A percentile compares a stretch with the other conserved stretches of the same genome.
Evolutionary conservation across 2,797 vertebrate genomes (phyloP).

Genomic region (Darevskia mixta): DNA sequence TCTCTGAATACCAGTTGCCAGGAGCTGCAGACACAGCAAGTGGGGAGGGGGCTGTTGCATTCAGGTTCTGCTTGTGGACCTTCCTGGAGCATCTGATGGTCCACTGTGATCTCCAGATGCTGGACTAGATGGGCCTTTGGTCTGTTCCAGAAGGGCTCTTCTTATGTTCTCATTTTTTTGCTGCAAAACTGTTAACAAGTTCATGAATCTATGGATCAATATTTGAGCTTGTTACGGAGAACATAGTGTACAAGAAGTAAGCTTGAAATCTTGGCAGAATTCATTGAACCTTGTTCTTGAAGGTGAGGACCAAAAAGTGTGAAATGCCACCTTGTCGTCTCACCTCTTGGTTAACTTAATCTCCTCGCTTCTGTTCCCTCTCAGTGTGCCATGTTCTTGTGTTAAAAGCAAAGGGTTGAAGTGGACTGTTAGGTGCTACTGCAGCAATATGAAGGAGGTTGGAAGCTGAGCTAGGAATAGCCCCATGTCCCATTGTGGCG

Average conservation of each 20-base stretch:
- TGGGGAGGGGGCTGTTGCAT: no score
- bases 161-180: background rate
- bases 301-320: background rate
- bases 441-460: background rate
- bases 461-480: background rate
- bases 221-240: background rate
- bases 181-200: background rate
- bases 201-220: no score
- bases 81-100: no score
- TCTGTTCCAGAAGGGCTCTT: no score
- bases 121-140: no score
- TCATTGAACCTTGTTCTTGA: background rate
- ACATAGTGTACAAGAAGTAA: background rate
- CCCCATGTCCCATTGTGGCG: background rate
- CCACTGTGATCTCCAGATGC: no score
- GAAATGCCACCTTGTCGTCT: background rate
- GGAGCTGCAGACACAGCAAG: no score
- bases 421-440: background rate
- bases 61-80: no score
- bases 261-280: background rate
- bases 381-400: background rate
- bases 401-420: background rate
- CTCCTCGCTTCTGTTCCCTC: background rate
- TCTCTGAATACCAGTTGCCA: no score
- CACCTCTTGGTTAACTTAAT: background rate